Evolutionary conservation across 2,113 vertebrate species (phyloP).

Genomic region (Rousettus leschenaultii): DNA sequence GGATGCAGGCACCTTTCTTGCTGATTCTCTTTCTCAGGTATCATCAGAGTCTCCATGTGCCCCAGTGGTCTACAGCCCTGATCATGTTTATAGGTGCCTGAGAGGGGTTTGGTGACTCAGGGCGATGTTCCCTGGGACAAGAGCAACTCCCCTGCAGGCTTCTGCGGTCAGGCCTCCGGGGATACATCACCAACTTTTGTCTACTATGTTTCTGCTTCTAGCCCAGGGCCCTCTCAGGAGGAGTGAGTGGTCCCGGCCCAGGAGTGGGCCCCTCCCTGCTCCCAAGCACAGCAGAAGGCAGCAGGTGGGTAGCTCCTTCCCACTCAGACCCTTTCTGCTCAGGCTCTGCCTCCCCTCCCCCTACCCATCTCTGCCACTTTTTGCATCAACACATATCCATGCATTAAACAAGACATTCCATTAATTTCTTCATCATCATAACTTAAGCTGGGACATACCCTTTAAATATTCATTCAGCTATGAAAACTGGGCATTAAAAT

Average conservation of each 20-base stretch:
- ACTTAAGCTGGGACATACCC: conserved; percentile 88
- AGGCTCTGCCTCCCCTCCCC: neutral
- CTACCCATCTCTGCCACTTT: conserved; percentile 49
- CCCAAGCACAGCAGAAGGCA: too few species aligned
- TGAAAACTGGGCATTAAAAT: conserved; percentile 92
- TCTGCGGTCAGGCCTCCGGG: neutral
- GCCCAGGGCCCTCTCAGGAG: accelerated
- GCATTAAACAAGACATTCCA: conserved; percentile 90
- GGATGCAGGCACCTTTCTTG: neutral
- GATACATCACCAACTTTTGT: neutral
- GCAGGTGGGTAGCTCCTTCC: neutral
- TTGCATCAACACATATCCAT: conserved; percentile 83
- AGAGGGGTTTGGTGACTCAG: neutral
- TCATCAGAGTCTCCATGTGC: accelerated
- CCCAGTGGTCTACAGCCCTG: neutral
- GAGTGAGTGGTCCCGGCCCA: neutral
- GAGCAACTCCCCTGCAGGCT: neutral
- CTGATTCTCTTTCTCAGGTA: neutral
- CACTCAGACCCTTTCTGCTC: neutral
- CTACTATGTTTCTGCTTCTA: neutral
- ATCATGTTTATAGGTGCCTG: neutral
- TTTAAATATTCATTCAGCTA: conserved; percentile 94
- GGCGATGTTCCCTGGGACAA: neutral
- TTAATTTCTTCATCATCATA: conserved; percentile 92
- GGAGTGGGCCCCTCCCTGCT: neutral